phyloP scores from a whole-genome alignment of 2,888 invertebrate genomes.

The Balanococcus diminutus region DNA sequence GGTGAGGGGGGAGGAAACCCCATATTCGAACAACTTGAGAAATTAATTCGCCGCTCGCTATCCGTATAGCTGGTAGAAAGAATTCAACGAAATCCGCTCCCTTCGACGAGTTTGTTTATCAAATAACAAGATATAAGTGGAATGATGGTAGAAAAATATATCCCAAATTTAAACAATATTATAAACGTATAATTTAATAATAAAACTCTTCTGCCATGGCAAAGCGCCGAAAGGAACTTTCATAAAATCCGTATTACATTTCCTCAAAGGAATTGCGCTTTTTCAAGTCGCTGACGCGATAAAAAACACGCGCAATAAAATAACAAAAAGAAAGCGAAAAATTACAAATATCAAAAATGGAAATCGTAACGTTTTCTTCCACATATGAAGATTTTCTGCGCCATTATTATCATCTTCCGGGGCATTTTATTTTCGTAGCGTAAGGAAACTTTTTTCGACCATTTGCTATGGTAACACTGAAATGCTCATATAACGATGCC shows the following conservation, averaged over 20 bases:
- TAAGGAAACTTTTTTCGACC: not conserved
- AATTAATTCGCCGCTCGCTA: too few species aligned
- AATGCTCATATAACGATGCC: slow-evolving; percentile 15
- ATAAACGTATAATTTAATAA: not conserved
- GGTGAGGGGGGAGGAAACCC: too few species aligned
- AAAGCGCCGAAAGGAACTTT: not conserved
- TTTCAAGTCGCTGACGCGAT: not conserved
- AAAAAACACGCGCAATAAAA: not conserved
- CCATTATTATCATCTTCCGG: not conserved
- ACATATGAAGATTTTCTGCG: not conserved
- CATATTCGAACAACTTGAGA: too few species aligned
- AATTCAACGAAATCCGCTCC: not conserved
- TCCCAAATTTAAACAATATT: not conserved
- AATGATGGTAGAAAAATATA: not conserved
- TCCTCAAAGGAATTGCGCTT: not conserved
- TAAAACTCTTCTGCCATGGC: not conserved
- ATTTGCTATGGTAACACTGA: slow-evolving; percentile 31
- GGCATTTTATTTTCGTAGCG: too few species aligned
- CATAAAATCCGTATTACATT: not conserved
- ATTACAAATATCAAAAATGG: too few species aligned
- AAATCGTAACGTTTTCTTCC: not conserved
- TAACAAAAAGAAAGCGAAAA: not conserved
- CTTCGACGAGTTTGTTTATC: not conserved
- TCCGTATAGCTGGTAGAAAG: too few species aligned
- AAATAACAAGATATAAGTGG: not conserved